Base-by-base conservation (phyloP, 2,888 invertebrate genomes). In the Thelaira solivaga region DNA sequence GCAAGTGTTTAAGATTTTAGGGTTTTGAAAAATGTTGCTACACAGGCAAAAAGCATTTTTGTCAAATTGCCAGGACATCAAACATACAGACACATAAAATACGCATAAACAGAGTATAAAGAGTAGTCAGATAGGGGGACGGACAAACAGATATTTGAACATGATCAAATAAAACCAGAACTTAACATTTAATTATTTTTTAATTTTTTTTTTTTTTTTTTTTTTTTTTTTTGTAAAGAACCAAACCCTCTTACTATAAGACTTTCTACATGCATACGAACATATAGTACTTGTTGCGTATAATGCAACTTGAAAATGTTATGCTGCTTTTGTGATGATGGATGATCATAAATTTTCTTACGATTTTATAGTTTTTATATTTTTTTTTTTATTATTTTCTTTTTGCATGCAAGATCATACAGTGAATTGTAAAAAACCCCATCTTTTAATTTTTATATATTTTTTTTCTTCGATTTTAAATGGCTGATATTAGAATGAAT, bases 281-380 rank as follows among this genome's bases (percentile, higher is more conserved):
- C 29, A 65, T 2, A 39, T 43, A 45, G 16, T 13, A 39, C 26
- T 26, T 39, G 22, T 16, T 22, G 8, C n/a, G n/a, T n/a, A 4
- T 45, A 36, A 20, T 16, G 4, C 10, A 41, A 49, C 20, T 53
- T 51, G 16, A 36, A 41, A 36, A 34, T 49, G 20, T 24, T 47
- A 8, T 61, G 45, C 47, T 29, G 34, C 10, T 41, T 59, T 45
- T 65, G 36, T 71, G 61, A 72, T 72, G 72, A 76, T 72, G 76
- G 67, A 72, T 72, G 76, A 76, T 76, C 72, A 72, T 76, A 71
- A 65, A 65, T 76, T 61, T 75, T 65, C 51, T 59, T 71, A 20
- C 8, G 31, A 51, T 36, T 59, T 51, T 57, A 39, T 7, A 29
- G 7, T 18, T 47, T 39, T 49, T 39, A 24, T 24, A n/a, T n/a